Conservation (phyloP, 92 coral and sea anemone species). For the Palythoa caribaeorum region DNA sequence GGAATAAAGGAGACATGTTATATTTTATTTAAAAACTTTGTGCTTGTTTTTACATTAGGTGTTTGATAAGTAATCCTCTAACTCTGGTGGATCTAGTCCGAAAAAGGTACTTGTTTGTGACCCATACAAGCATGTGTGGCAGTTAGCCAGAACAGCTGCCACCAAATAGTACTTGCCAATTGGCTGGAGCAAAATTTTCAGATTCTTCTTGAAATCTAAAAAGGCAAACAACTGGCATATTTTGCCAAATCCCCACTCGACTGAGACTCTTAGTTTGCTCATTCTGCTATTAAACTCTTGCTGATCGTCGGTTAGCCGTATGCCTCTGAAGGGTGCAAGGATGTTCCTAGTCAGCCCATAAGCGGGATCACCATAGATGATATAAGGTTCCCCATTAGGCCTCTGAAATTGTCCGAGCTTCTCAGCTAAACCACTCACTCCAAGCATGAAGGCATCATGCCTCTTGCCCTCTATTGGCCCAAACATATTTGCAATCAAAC, state of each 20-base stretch:
- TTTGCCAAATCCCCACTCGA: conserved; percentile 85
- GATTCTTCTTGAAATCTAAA: conserved; percentile 74
- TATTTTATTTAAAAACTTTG: conserved; percentile 38
- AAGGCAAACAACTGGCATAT: conserved; percentile 67
- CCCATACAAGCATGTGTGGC: conserved; percentile 70
- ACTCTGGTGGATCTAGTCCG: conserved; percentile 68
- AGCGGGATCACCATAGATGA: conserved; percentile 78
- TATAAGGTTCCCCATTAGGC: conserved; percentile 80
- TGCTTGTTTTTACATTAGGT: conserved; percentile 26
- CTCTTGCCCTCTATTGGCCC: conserved; percentile 80
- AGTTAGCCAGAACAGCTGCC: conserved; percentile 42
- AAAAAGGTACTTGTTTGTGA: conserved; percentile 66
- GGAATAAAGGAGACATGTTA: conserved; percentile 58
- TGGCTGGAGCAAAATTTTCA: conserved; percentile 75
- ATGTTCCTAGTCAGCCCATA: conserved; percentile 76
- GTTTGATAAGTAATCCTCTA: conserved; percentile 64
- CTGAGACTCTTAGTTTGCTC: conserved; percentile 70
- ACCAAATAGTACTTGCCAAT: conserved; percentile 74
- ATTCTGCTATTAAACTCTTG: conserved; percentile 64
- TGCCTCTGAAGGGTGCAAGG: conserved; percentile 73
- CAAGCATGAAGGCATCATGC: conserved; percentile 86
- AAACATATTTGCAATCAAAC: conserved; percentile 73
- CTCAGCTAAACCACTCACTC: conserved; percentile 65
- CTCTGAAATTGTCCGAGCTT: conserved; percentile 40
- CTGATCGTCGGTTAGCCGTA: conserved; percentile 57